A percentile compares a stretch with the other conserved stretches of the same genome.
Conservation (phyloP, 2,797 vertebrate genomes). For the Ctenopoma kingsleyae region DNA sequence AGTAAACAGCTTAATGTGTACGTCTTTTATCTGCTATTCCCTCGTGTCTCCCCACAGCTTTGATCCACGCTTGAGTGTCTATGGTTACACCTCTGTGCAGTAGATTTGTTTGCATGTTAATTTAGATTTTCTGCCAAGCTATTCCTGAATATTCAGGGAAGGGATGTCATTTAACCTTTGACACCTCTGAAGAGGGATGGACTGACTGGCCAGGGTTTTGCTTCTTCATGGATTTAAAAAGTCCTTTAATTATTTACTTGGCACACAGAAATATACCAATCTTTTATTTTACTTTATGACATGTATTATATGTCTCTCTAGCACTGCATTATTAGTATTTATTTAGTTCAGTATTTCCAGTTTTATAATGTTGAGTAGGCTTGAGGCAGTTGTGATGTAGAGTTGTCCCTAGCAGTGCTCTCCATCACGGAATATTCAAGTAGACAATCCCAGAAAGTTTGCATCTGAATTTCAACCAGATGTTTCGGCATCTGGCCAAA, state of each 20-base stretch:
- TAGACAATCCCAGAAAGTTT: not conserved
- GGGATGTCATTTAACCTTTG: slow-evolving; percentile 42
- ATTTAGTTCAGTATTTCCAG: not conserved
- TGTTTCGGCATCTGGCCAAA: too few relatives aligned
- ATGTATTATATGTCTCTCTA: too few relatives aligned
- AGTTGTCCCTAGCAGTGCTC: not conserved
- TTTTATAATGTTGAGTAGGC: not conserved
- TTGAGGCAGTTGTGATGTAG: not conserved
- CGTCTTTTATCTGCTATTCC: slow-evolving; percentile 89
- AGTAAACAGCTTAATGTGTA: slow-evolving; percentile 87
- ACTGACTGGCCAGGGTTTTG: not conserved
- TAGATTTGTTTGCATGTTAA: slow-evolving; percentile 83
- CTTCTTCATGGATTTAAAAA: not conserved
- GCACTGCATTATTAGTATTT: too few relatives aligned
- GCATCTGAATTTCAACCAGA: not conserved
- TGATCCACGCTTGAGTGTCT: slow-evolving; percentile 84
- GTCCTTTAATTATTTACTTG: not conserved
- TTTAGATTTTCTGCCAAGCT: slow-evolving; percentile 82
- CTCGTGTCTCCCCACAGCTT: slow-evolving; percentile 82
- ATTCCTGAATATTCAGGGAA: slow-evolving; percentile 47
- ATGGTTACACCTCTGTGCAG: slow-evolving; percentile 85
- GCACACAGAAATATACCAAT: not conserved
- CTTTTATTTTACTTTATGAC: not conserved
- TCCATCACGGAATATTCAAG: not conserved
- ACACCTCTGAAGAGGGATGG: slow-evolving; percentile 14